phyloP scores from a whole-genome alignment of 2,888 invertebrate genomes.

The Melanargia galathea region DNA sequence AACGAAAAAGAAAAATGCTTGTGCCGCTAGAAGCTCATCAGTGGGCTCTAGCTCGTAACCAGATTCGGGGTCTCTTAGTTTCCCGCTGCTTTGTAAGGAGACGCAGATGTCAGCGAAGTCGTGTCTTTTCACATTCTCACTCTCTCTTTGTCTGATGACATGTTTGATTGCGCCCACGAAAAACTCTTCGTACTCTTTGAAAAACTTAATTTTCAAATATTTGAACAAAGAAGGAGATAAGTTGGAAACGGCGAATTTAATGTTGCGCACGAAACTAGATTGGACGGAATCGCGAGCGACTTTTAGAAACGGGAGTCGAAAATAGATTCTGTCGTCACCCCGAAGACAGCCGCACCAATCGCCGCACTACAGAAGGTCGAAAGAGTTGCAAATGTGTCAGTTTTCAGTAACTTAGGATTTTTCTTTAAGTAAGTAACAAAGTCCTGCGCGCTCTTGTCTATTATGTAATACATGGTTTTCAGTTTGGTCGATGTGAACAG shows the following conservation, averaged over 20 bases:
- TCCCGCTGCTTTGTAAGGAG: slow-evolving; percentile 55
- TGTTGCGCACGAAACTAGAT: slow-evolving; percentile 32
- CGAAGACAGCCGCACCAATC: slow-evolving; percentile 58
- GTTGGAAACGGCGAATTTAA: slow-evolving; percentile 41
- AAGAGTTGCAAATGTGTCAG: slow-evolving; percentile 41
- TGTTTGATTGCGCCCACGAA: slow-evolving; percentile 62
- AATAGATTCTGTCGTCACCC: slow-evolving; percentile 52
- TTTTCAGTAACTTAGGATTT: slow-evolving; percentile 49
- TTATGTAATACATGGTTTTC: slow-evolving; percentile 53
- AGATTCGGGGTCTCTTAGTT: slow-evolving; percentile 51
- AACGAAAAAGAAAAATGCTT: slow-evolving; percentile 64
- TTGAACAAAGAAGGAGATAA: slow-evolving; percentile 42
- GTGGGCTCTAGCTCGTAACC: slow-evolving; percentile 58
- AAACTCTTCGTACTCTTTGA: slow-evolving; percentile 53
- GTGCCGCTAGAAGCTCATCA: slow-evolving; percentile 60
- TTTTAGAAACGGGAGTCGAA: slow-evolving; percentile 51
- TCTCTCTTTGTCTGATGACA: slow-evolving; percentile 53
- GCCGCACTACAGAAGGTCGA: slow-evolving; percentile 46
- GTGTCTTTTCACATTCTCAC: slow-evolving; percentile 52
- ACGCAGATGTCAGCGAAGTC: slow-evolving; percentile 65
- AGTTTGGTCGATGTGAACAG: slow-evolving; percentile 53
- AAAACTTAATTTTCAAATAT: slow-evolving; percentile 51
- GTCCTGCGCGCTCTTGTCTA: slow-evolving; percentile 50
- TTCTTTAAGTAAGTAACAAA: slow-evolving; percentile 47
- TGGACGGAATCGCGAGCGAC: slow-evolving; percentile 42